Evolutionary conservation across 2,888 invertebrate species (phyloP), one percentile per base, ranked within the genome.

Genomic region (Tenodera sinensis): DNA sequence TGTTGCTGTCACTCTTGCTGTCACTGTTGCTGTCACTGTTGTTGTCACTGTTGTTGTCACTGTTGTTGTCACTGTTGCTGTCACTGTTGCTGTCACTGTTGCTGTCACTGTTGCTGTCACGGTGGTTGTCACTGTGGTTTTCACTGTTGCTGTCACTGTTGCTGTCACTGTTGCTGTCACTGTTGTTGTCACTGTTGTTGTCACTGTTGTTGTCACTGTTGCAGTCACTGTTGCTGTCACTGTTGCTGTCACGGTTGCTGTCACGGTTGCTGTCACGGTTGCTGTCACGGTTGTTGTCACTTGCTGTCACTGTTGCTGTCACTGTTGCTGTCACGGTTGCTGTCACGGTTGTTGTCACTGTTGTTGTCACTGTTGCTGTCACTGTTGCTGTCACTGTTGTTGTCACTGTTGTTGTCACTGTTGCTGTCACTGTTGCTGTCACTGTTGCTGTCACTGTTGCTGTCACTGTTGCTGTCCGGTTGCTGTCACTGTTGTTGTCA

Each of bases 41-140:
- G 47, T 82, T 71, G 42, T 84, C 88, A 27, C 89, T 84, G 85
- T 88, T 82, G 14, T 34, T 20, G 85, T 34, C 85, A 14, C 89
- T 28, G 85, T 89, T 54, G 8, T 87, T 47, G 85, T 89, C 85
- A 25, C 85, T n/a, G n/a, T n/a, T n/a, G n/a, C n/a, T n/a, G n/a
- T n/a, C n/a, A n/a, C n/a, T n/a, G 47, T 89, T 87, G 8, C 54
- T 20, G 85, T 85, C 34, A 25, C 85, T 20, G 85, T 85, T 34
- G 15, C 85, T 20, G 85, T 85, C 85, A 28, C 85, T 20, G 81
- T 84, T 83, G 15, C 85, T 47, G 54, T 89, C 88, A 14, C 42
- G 27, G 28, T 34, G 12, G 20, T 88, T 20, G 88, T 89, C 89
- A 25, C 89, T n/a, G n/a, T n/a, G n/a, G n/a, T n/a, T n/a, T n/a